These are phyloP conservation scores for Cenopis cana DNA, from an alignment of 2,888 invertebrate species.

Conservation along the genomic window DNA sequence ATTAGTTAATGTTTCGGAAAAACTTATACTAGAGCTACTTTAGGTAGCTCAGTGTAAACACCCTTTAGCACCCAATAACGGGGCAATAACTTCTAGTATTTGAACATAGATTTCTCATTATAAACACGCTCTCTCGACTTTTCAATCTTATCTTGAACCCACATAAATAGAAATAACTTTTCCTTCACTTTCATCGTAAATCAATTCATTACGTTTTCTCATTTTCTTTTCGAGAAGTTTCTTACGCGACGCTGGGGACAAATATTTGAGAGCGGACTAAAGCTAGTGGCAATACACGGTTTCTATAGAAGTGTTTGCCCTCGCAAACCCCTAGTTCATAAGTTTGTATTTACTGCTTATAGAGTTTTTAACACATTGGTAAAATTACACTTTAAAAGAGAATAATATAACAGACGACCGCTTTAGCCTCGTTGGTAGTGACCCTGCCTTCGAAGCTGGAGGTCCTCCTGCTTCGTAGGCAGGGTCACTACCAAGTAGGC, in stretches of 20 bases:
- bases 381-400: too few relatives aligned
- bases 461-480: too few relatives aligned
- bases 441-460: too few relatives aligned
- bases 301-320: background rate
- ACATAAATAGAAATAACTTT: slow-evolving; percentile 32
- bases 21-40: too few relatives aligned
- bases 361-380: background rate
- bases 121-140: slow-evolving; percentile 6
- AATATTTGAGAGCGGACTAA: slow-evolving; percentile 8
- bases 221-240: slow-evolving; percentile 30
- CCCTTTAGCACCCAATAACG: too few relatives aligned
- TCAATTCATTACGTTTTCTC: slow-evolving; percentile 42
- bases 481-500: too few relatives aligned
- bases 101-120: background rate
- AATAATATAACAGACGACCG: too few relatives aligned
- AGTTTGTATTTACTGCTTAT: background rate
- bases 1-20: too few relatives aligned
- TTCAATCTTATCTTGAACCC: slow-evolving; percentile 7
- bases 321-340: background rate
- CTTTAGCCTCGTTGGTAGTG: too few relatives aligned
- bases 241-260: slow-evolving; percentile 6
- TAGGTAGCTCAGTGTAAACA: too few relatives aligned
- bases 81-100: background rate
- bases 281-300: background rate
- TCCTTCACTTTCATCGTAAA: slow-evolving; percentile 28